A percentile compares a stretch with the other conserved stretches of the same genome.
Evolutionary conservation across 2,797 vertebrate species (phyloP).

Genomic region (Lutjanus campechanus): DNA sequence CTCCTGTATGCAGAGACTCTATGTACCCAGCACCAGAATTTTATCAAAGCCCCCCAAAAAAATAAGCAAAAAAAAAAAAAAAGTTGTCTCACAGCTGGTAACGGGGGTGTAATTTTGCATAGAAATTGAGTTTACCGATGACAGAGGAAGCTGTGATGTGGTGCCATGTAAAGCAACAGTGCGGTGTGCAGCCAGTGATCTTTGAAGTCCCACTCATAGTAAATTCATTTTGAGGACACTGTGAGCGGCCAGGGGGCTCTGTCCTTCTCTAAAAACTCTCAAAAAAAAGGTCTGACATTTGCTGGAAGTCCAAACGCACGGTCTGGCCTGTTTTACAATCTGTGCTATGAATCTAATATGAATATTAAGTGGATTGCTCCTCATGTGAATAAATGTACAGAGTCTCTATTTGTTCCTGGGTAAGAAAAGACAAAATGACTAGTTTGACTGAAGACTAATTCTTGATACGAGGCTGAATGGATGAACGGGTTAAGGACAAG

Average conservation of each 20-base stretch:
- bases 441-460: too few species aligned
- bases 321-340: conserved; percentile 23
- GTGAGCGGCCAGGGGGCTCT: conserved; percentile 14
- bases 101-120: conserved; percentile 30
- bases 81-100: conserved; percentile 8
- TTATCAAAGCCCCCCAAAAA: conserved; percentile 3
- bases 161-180: conserved; percentile 15
- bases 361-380: conserved; percentile 21
- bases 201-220: conserved; percentile 45
- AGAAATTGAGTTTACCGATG: conserved; percentile 33
- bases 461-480: too few species aligned
- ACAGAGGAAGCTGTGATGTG: conserved; percentile 41
- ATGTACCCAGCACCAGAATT: not conserved
- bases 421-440: too few species aligned
- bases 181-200: conserved; percentile 24
- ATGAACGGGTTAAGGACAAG: too few species aligned
- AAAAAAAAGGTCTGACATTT: conserved; percentile 27
- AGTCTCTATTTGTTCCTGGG: too few species aligned
- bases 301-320: conserved; percentile 13
- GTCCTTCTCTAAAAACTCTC: conserved; percentile 17
- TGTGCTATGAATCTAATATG: not conserved
- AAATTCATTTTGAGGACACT: conserved; percentile 40
- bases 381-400: conserved; percentile 21
- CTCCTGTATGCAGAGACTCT: not conserved
- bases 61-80: not conserved